phyloP scores from a whole-genome alignment of 2,113 vertebrate genomes.

The Dasyurus viverrinus region DNA sequence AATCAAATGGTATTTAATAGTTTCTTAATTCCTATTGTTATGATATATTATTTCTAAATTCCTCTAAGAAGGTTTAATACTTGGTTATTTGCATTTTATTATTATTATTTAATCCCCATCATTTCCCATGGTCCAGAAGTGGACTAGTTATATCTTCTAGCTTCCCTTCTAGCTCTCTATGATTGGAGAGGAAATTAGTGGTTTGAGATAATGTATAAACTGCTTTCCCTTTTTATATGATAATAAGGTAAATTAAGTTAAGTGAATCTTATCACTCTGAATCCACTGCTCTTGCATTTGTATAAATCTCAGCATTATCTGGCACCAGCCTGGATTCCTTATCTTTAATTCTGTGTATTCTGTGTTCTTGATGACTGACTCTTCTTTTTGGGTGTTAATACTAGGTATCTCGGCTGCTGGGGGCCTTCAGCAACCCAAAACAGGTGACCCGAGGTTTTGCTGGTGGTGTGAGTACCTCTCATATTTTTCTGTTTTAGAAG shows the following conservation, averaged over 20 bases:
- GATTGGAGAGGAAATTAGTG: neutral
- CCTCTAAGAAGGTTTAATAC: neutral
- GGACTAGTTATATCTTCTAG: neutral
- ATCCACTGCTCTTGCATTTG: neutral
- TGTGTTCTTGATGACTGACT: conserved; percentile 20
- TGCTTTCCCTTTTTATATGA: conserved; percentile 23
- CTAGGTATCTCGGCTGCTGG: conserved; percentile 89
- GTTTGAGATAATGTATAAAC: neutral
- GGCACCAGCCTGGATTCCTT: neutral
- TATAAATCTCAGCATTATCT: neutral
- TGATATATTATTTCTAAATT: conserved; percentile 4
- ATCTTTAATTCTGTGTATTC: neutral
- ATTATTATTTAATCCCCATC: neutral
- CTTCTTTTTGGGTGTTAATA: conserved; percentile 58
- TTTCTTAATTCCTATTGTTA: conserved; percentile 14
- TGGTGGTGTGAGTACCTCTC: conserved; percentile 89
- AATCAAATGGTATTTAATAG: conserved; percentile 16
- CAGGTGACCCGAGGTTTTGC: conserved; percentile 88
- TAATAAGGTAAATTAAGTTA: neutral
- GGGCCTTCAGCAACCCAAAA: conserved; percentile 87
- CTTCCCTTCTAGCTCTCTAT: neutral
- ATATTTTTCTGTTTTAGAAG: conserved; percentile 80
- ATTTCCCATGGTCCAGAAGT: neutral
- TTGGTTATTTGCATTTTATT: neutral
- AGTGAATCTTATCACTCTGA: neutral